phyloP scores from a whole-genome alignment of 2,888 invertebrate genomes.

The Smittia aterrima region DNA sequence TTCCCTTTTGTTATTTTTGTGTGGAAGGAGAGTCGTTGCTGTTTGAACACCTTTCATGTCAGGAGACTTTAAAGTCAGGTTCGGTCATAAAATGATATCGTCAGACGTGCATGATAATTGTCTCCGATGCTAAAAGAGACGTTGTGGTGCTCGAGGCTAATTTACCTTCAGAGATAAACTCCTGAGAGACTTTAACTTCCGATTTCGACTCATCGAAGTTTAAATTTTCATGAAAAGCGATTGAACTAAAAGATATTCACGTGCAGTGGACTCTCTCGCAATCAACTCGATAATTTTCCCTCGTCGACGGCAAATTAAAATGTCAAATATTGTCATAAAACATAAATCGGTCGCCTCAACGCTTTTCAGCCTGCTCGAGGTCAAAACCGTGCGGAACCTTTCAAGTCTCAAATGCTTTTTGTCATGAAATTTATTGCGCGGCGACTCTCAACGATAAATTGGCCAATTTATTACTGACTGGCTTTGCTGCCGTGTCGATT shows the following conservation, averaged over 20 bases:
- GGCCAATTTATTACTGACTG: slow-evolving; percentile 32
- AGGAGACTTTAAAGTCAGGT: slow-evolving; percentile 3
- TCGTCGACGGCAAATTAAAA: background rate
- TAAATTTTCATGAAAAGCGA: background rate
- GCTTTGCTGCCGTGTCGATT: slow-evolving; percentile 11
- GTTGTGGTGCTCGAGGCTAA: background rate
- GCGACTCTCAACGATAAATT: slow-evolving; percentile 34
- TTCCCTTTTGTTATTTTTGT: background rate
- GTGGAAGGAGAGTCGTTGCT: background rate
- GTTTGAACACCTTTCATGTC: background rate
- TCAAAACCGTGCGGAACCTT: slow-evolving; percentile 4
- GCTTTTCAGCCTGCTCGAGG: background rate
- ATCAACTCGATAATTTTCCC: too few relatives aligned
- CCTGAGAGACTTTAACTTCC: background rate
- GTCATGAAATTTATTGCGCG: slow-evolving; percentile 30
- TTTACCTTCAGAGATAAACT: slow-evolving; percentile 19
- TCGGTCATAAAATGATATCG: slow-evolving; percentile 12
- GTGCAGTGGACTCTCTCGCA: too few relatives aligned
- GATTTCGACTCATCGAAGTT: background rate
- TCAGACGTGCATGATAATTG: background rate
- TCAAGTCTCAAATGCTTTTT: background rate
- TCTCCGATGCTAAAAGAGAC: background rate
- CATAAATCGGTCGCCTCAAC: background rate
- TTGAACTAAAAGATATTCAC: background rate
- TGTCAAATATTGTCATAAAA: background rate